Base-by-base conservation (phyloP, 1,140 invertebrate genomes). In the Ostrea edulis region DNA sequence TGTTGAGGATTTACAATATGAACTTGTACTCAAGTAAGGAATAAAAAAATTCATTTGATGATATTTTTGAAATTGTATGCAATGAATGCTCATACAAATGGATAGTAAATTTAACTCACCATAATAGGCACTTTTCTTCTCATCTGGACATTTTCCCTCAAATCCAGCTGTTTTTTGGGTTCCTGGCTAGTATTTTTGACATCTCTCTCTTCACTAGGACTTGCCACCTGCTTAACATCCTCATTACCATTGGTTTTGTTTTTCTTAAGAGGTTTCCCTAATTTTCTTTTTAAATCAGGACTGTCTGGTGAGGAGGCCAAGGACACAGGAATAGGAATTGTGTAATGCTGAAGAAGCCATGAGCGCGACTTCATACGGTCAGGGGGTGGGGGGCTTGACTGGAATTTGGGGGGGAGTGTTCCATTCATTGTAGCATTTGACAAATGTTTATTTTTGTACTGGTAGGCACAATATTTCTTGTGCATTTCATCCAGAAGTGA, bases 391-490 rank as follows among this genome's bases (percentile, higher is more conserved):
- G 89, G 89, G 20, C 89, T 89, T 3, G 89, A 86, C 87, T 89
- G 87, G 22, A 89, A 84, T 84, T 86, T 86, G 9, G 71, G 35
- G 14, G 86, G 83, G 35, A 71, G 55, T 1, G 68, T 52, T 17
- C 54, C 25, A 25, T 86, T 81, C 81, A 55, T 52, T 20, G 82
- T 71, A 14, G 55, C 68, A 17, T 84, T 83, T 2, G 65, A 82
- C 2, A 89, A 58, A 25, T 84, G 53, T 8, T 71, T 81, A 84
- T 90, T 87, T 44, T 86, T 82, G 82, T 92, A 92, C 58, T 92
- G 91, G 71, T 92, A 90, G 29, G 91, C 88, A 91, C 91, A 92
- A 25, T 91, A 90, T 58, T 92, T 92, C 71, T 91, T 92, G 83
- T 92, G 91, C 91, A 92, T 92, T 85, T 90, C 82, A 85, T 92